Evolutionary conservation across 2,888 invertebrate genomes (phyloP).

Genomic region (Tortrix viridana): DNA sequence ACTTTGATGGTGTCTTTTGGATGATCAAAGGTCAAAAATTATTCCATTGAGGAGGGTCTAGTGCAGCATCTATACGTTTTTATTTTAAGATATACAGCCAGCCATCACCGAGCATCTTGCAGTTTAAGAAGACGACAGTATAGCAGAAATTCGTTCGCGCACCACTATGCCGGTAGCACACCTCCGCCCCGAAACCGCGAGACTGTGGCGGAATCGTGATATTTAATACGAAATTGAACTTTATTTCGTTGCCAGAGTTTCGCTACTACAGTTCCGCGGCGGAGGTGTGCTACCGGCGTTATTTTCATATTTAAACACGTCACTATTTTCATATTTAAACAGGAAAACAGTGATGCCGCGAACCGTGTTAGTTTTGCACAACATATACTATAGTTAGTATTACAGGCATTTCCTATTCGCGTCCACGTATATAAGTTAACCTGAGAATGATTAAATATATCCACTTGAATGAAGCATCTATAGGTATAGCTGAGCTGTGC

Average conservation of each 20-base stretch:
- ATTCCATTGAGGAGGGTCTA: background rate
- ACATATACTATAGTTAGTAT: conserved; percentile 32
- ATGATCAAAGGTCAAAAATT: background rate
- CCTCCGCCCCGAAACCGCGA: too few species aligned
- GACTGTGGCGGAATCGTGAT: too few species aligned
- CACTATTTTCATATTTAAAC: background rate
- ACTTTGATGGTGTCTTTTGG: background rate
- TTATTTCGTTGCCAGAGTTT: too few species aligned
- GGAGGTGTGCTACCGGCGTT: too few species aligned
- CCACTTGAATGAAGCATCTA: conserved; percentile 19
- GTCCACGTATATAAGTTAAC: background rate
- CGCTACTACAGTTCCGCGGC: too few species aligned
- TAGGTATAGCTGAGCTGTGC: conserved; percentile 27
- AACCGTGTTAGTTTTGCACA: conserved; percentile 30
- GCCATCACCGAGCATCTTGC: conserved; percentile 49
- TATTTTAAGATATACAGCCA: conserved; percentile 48
- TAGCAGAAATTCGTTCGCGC: conserved; percentile 12
- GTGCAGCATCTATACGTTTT: conserved; percentile 17
- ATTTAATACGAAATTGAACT: too few species aligned
- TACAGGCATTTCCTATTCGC: conserved; percentile 27
- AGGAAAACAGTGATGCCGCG: conserved; percentile 13
- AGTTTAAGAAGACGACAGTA: conserved; percentile 21
- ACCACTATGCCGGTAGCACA: too few species aligned
- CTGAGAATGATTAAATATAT: background rate
- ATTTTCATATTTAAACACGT: background rate